phyloP scores from a whole-genome alignment of 2,113 vertebrate species.

The Murina feae region DNA sequence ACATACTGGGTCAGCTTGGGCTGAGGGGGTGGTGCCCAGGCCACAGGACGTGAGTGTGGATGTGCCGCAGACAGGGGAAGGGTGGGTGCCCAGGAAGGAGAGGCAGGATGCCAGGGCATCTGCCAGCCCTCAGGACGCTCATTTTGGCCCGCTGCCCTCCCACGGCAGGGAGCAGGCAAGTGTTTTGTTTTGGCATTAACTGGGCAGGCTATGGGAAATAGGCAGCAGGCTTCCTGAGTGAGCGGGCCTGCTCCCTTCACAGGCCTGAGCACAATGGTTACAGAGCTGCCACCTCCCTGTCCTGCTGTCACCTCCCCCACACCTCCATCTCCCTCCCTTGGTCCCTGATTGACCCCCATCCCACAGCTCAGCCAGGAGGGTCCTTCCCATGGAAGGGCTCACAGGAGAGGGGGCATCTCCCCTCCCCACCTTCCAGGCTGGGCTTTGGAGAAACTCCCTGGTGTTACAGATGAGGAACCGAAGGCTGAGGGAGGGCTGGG shows the following conservation, averaged over 20 bases:
- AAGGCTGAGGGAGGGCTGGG: background rate
- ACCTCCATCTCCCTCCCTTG: background rate
- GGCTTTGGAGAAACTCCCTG: background rate
- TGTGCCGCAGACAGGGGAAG: conserved; percentile 31
- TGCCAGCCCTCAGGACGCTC: conserved; percentile 48
- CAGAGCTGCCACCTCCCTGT: background rate
- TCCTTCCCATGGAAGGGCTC: background rate
- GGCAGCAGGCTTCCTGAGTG: conserved; percentile 24
- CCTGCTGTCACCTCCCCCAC: background rate
- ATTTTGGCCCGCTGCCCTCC: conserved; percentile 21
- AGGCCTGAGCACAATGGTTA: background rate
- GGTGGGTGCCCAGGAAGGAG: conserved; percentile 21
- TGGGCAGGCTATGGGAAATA: conserved; percentile 55
- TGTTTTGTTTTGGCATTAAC: conserved; percentile 59
- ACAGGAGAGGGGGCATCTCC: background rate
- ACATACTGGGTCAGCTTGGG: background rate
- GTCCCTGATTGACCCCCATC: background rate
- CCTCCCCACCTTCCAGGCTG: background rate
- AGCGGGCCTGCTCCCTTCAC: background rate
- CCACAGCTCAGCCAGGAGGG: background rate
- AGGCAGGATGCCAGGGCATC: conserved; percentile 63
- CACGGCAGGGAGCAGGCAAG: conserved; percentile 37
- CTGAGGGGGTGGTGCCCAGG: background rate
- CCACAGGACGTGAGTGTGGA: background rate
- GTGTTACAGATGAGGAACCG: background rate